Conservation (phyloP, 2,113 vertebrate species). For the Cricetomys ansorgei region DNA sequence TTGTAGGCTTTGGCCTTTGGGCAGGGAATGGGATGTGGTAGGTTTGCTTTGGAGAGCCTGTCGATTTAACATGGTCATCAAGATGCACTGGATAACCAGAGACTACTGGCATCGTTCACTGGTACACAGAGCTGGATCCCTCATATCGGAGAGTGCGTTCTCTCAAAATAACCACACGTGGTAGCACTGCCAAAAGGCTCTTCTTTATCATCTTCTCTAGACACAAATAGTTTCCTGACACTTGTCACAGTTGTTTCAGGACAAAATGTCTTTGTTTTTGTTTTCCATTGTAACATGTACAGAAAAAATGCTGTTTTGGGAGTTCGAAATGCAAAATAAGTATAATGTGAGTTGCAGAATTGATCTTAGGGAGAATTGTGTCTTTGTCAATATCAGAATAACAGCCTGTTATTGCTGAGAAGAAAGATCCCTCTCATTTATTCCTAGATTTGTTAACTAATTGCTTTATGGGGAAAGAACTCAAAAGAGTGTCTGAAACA, state of each 20-base stretch:
- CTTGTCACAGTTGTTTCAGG: conserved; percentile 32
- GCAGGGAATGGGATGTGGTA: not conserved
- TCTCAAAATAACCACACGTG: not conserved
- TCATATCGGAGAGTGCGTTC: not conserved
- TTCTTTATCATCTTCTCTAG: not conserved
- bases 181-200: not conserved
- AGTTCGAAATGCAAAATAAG: conserved; percentile 44
- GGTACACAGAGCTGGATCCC: not conserved
- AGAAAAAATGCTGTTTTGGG: conserved; percentile 8
- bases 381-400: conserved; percentile 45
- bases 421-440: conserved; percentile 45
- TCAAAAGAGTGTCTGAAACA: conserved; percentile 37
- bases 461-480: conserved; percentile 38
- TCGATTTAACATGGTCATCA: not conserved
- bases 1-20: not conserved
- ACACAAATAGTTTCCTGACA: conserved; percentile 11
- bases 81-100: not conserved
- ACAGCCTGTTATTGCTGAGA: conserved; percentile 16
- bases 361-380: conserved; percentile 27
- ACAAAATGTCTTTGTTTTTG: not conserved
- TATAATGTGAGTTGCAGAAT: conserved; percentile 40
- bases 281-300: not conserved
- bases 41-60: not conserved
- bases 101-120: not conserved
- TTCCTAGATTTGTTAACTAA: conserved; percentile 66